Base-by-base conservation (phyloP, 2,888 invertebrate species). In the Ferrisia virgata region DNA sequence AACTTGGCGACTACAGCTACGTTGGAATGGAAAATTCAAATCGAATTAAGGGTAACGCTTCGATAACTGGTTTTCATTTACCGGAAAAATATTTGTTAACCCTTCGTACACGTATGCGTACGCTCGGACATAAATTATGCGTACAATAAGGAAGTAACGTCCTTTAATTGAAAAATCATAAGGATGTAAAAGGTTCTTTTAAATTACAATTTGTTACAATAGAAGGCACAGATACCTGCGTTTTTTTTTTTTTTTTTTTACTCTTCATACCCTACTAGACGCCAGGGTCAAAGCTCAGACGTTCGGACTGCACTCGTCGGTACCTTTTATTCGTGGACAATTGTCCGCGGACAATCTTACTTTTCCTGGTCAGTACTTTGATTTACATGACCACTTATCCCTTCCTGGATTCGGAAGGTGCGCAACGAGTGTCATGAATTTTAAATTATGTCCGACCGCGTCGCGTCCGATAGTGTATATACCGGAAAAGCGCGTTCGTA, bases 141-240 rank as follows among this genome's bases (percentile, higher is more conserved):
- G 33, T 31, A 82, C 82, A 82, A 82, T 82, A 40, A 72, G 82
- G 82, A 82, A 82, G 82, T 82, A 82, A 82, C 82, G 82, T 82
- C 40, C 72, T 82, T 69, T 82, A 82, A 82, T 82, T 82, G 82
- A 82, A 82, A 82, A 82, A 82, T 82, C 82, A 82, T 72, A 72
- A 82, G 72, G 72, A 72, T 82, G 82, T 82, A 82, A 82, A 82
- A 72, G 72, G 69, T 82, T 82, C 72, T 28, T 72, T 82, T 72
- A 39, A 43, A 82, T 82, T 72, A 72, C 43, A 82, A 82, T 82
- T 82, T 82, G 82, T 82, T 82, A 72, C 82, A 69, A 82, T 69
- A 25, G 82, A 82, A 82, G 82, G 82, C 82, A 72, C 69, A 64
- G 40, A 69, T 47, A 43, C 40, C 72, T 31, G 40, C 36, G 47